A percentile compares a stretch with the other conserved stretches of the same genome.
These are phyloP conservation scores for Sinocyclocheilus maitianheensis DNA, from an alignment of 2,113 vertebrate species.

Conservation along the genomic window DNA sequence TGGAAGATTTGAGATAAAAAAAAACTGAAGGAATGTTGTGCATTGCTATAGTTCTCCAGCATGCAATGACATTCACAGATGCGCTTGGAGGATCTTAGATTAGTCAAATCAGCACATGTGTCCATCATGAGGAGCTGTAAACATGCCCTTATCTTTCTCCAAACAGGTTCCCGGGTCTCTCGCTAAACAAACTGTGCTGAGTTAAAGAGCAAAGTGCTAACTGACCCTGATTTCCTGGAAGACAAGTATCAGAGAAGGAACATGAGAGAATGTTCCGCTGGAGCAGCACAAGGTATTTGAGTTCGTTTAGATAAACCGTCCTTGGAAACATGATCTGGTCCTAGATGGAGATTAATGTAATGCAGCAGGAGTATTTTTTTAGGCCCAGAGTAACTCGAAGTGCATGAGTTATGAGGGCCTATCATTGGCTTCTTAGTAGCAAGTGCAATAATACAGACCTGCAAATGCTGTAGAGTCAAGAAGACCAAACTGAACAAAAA, in stretches of 20 bases:
- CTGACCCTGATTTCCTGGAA: constrained; percentile 30
- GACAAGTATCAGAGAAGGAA: constrained; percentile 2
- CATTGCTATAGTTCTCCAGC: background rate
- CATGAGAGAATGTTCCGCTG: background rate
- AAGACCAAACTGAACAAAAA: too few relatives aligned
- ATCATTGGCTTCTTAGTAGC: background rate
- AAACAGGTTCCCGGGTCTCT: constrained; percentile 27
- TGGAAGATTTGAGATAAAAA: background rate
- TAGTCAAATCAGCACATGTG: constrained; percentile 8
- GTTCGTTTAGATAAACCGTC: constrained; percentile 19
- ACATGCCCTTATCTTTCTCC: constrained; percentile 24
- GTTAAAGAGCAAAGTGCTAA: constrained; percentile 37
- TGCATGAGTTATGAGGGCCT: background rate
- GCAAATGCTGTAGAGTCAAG: too few relatives aligned
- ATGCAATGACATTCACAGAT: constrained; percentile 23
- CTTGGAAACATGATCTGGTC: constrained; percentile 16
- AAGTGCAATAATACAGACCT: too few relatives aligned
- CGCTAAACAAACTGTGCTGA: constrained; percentile 4
- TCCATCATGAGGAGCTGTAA: constrained; percentile 20
- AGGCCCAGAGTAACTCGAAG: background rate
- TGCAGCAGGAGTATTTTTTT: background rate
- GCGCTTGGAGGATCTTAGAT: constrained; percentile 10
- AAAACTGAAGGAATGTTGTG: background rate
- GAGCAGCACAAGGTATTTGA: background rate
- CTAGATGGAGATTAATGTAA: constrained; percentile 6